Percentiles rank a stretch among this genome's conserved stretches.
phyloP scores from a whole-genome alignment of 2,113 vertebrate genomes.

The Phaethornis superciliosus region DNA sequence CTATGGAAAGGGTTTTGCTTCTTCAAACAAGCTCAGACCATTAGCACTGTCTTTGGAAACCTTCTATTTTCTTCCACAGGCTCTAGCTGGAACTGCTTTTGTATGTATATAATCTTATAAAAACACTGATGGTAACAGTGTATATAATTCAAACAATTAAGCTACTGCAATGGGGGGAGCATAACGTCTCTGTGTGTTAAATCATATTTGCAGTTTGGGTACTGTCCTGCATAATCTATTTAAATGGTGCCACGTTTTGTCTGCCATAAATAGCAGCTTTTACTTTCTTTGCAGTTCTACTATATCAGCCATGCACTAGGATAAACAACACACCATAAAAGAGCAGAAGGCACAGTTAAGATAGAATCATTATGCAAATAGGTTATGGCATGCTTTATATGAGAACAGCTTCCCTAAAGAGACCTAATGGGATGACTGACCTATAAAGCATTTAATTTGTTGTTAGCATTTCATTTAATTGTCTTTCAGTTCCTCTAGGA shows the following conservation, averaged over 20 bases:
- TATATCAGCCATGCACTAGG: constrained; percentile 68
- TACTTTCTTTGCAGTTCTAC: constrained; percentile 62
- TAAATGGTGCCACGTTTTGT: constrained; percentile 42
- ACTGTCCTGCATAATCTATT: constrained; percentile 57
- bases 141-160: constrained; percentile 48
- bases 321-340: constrained; percentile 79
- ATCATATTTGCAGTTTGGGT: constrained; percentile 55
- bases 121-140: background rate
- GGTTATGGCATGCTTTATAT: constrained; percentile 79
- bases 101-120: background rate
- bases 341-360: constrained; percentile 80
- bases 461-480: constrained; percentile 81
- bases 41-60: background rate
- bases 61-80: background rate
- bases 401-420: constrained; percentile 78
- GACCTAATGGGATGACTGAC: constrained; percentile 80
- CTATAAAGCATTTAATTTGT: constrained; percentile 83
- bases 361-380: constrained; percentile 81
- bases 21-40: background rate
- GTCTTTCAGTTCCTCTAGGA: constrained; percentile 76
- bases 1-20: background rate
- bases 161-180: background rate
- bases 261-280: constrained; percentile 72
- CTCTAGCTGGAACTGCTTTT: background rate
- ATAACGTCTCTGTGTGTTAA: background rate